Conservation (phyloP, 2,797 vertebrate genomes). For the Taenioides sp. region DNA sequence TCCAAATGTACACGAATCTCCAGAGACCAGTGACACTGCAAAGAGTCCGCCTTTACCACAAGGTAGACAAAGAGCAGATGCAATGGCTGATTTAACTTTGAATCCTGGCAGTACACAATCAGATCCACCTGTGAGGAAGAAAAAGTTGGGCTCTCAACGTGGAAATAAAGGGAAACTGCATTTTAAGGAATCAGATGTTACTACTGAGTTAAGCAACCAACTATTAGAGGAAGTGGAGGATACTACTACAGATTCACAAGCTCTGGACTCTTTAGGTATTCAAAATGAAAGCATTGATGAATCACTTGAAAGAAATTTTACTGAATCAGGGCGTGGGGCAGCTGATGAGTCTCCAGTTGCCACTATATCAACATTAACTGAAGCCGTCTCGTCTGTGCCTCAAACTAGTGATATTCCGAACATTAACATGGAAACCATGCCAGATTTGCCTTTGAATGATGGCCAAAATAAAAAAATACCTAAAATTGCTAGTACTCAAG, state of each 20-base stretch:
- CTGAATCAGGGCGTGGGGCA: neutral
- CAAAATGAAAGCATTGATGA: constrained; percentile 7
- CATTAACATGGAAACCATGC: neutral
- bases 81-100: constrained; percentile 10
- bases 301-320: neutral
- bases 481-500: neutral
- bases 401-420: neutral
- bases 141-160: constrained; percentile 72
- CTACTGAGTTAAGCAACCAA: constrained; percentile 20
- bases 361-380: neutral
- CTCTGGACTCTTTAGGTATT: constrained; percentile 8
- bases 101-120: constrained; percentile 21
- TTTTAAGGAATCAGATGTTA: constrained; percentile 12
- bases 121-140: constrained; percentile 31
- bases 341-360: neutral
- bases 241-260: neutral
- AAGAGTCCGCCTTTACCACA: constrained; percentile 6
- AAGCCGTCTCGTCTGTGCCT: neutral
- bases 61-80: constrained; percentile 8
- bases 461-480: neutral
- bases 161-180: constrained; percentile 35
- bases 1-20: constrained; percentile 19
- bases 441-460: constrained; percentile 13
- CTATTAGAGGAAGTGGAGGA: constrained; percentile 39
- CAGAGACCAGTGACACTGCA: neutral